phyloP scores from a whole-genome alignment of 1,140 invertebrate genomes.

The Megalonaias nervosa region DNA sequence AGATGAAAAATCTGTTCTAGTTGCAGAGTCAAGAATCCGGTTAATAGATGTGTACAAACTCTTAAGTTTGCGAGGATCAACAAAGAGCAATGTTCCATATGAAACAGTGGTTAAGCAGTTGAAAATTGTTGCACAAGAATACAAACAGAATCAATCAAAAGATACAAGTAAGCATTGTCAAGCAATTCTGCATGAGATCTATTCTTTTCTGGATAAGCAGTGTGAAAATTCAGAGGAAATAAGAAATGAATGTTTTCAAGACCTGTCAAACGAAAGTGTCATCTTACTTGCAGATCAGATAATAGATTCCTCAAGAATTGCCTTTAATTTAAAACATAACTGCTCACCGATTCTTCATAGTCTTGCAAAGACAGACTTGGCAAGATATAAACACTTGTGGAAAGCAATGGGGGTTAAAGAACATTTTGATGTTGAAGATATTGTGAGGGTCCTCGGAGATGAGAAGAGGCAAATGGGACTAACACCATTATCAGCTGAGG shows the following conservation, averaged over 20 bases:
- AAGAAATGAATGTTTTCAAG: background rate
- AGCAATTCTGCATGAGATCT: too few relatives aligned
- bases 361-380: background rate
- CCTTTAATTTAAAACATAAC: conserved; percentile 7
- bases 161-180: too few relatives aligned
- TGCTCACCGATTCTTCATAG: conserved; percentile 15
- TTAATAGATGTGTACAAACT: background rate
- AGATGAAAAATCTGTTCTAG: background rate
- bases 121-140: background rate
- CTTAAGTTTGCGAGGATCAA: background rate
- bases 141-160: background rate
- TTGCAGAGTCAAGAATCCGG: background rate
- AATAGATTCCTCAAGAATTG: conserved; percentile 1
- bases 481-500: background rate
- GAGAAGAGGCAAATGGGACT: background rate
- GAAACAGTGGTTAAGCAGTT: background rate
- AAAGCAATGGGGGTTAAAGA: conserved; percentile 17
- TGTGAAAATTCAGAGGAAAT: conserved; percentile 1
- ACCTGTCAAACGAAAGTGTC: background rate
- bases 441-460: conserved; percentile 12
- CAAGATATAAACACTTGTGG: background rate
- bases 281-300: conserved; percentile 12
- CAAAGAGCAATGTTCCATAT: background rate
- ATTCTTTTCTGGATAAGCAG: background rate
- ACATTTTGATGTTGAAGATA: conserved; percentile 19